These are phyloP conservation scores for Nyctalus aviator DNA, from an alignment of 2,797 vertebrate species.

Conservation along the genomic window DNA sequence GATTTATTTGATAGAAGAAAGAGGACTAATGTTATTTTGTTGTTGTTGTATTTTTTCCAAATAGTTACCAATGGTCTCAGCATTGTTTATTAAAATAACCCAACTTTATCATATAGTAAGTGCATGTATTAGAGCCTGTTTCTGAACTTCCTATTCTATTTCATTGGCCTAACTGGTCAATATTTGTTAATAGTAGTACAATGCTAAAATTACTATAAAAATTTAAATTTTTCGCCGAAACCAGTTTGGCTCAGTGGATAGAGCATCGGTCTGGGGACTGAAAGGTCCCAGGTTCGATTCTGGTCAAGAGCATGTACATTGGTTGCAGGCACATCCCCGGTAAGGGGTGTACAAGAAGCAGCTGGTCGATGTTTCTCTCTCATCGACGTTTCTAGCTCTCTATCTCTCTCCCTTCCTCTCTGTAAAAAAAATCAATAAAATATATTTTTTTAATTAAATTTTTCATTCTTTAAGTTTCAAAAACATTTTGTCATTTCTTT, in stretches of 20 bases:
- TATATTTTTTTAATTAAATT: neutral
- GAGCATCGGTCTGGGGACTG: too few relatives aligned
- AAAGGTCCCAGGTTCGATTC: too few relatives aligned
- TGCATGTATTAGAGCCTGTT: neutral
- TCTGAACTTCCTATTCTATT: neutral
- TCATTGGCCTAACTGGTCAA: neutral
- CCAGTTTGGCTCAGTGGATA: too few relatives aligned
- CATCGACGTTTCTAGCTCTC: too few relatives aligned
- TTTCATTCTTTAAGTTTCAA: neutral
- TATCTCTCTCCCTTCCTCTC: too few relatives aligned
- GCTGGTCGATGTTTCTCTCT: too few relatives aligned
- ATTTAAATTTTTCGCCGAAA: neutral
- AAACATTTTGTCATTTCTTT: constrained; percentile 15
- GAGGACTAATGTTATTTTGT: neutral
- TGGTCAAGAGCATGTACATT: too few relatives aligned
- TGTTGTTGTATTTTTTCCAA: neutral
- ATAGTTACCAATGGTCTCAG: neutral
- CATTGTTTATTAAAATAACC: neutral
- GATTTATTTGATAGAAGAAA: neutral
- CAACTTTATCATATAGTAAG: neutral
- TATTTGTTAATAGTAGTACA: neutral
- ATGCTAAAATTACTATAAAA: constrained; percentile 14
- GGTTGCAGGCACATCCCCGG: too few relatives aligned
- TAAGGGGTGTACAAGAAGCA: too few relatives aligned
- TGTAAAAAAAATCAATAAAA: too few relatives aligned